Conservation (phyloP, 2,888 invertebrate genomes). For the Chromoteleia sp. region DNA sequence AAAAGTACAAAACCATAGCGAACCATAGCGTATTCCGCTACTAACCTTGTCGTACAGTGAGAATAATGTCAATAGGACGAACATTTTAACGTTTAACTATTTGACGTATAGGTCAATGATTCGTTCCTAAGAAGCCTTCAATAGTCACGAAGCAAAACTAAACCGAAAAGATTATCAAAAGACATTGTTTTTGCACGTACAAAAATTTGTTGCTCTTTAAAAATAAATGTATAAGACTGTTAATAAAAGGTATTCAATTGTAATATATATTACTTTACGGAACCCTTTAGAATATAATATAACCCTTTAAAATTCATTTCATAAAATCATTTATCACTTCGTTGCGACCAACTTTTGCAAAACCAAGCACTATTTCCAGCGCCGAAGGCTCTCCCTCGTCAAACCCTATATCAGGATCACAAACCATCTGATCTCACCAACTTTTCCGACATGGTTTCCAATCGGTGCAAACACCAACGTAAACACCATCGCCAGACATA, state of each 20-base stretch:
- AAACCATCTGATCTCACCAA: too few species aligned
- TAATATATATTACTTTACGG: conserved; percentile 11
- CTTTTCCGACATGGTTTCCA: too few species aligned
- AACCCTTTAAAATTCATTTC: conserved; percentile 26
- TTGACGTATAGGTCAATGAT: conserved; percentile 9
- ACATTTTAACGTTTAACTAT: conserved; percentile 36
- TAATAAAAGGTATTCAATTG: conserved; percentile 21
- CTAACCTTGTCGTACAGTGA: conserved; percentile 16
- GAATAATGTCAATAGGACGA: conserved; percentile 32
- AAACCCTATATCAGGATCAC: conserved; percentile 10
- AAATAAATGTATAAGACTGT: conserved; percentile 2
- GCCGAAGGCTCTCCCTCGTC: neutral
- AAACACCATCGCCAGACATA: conserved; percentile 24
- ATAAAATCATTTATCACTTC: conserved; percentile 23
- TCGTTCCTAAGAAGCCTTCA: too few species aligned
- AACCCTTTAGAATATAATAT: neutral
- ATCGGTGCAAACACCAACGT: conserved; percentile 7
- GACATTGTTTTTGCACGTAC: too few species aligned
- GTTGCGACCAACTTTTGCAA: conserved; percentile 24
- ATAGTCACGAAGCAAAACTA: too few species aligned
- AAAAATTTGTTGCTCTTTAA: too few species aligned
- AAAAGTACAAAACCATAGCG: neutral
- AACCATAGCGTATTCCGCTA: neutral
- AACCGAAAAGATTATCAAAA: too few species aligned
- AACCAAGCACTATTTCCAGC: conserved; percentile 15